Percentiles rank a stretch among this genome's conserved stretches.
These are phyloP conservation scores for Hedychridium roseum DNA, from an alignment of 2,888 invertebrate species.

Conservation along the genomic window DNA sequence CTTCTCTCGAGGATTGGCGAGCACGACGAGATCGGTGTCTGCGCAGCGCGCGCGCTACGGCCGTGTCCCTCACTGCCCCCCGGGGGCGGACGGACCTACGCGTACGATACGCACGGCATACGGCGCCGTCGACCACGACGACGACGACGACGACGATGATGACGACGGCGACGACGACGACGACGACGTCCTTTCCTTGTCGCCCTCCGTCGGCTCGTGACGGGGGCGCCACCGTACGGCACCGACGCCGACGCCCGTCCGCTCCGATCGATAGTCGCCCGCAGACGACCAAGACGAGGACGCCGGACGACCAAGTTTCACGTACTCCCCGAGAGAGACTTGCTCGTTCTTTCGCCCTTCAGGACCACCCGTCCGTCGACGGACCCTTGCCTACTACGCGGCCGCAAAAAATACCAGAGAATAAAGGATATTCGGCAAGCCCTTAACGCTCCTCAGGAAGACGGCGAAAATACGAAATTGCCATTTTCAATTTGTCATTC, in stretches of 20 bases:
- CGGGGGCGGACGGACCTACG: constrained; percentile 37
- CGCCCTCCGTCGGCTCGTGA: constrained; percentile 19
- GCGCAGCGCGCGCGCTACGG: constrained; percentile 4
- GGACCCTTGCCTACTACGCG: background rate
- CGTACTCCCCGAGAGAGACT: too few relatives aligned
- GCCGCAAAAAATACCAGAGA: constrained; percentile 12
- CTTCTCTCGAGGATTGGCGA: background rate
- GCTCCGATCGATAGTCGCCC: constrained; percentile 57
- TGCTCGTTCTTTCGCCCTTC: too few relatives aligned
- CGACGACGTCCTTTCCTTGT: constrained; percentile 7
- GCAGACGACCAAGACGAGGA: constrained; percentile 39
- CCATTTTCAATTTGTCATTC: too few relatives aligned
- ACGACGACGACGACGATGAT: background rate
- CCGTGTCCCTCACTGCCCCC: constrained; percentile 33
- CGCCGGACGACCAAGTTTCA: too few relatives aligned
- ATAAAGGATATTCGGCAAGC: constrained; percentile 1
- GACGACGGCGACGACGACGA: constrained; percentile 8
- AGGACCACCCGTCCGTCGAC: constrained; percentile 31
- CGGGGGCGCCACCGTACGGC: constrained; percentile 60
- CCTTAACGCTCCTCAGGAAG: too few relatives aligned
- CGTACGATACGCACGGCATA: constrained; percentile 18
- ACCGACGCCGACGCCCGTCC: constrained; percentile 54
- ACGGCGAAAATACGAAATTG: too few relatives aligned
- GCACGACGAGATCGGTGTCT: too few relatives aligned
- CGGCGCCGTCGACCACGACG: constrained; percentile 35